These are phyloP conservation scores for Panurus biarmicus DNA, from an alignment of 2,113 vertebrate species.

Conservation along the genomic window DNA sequence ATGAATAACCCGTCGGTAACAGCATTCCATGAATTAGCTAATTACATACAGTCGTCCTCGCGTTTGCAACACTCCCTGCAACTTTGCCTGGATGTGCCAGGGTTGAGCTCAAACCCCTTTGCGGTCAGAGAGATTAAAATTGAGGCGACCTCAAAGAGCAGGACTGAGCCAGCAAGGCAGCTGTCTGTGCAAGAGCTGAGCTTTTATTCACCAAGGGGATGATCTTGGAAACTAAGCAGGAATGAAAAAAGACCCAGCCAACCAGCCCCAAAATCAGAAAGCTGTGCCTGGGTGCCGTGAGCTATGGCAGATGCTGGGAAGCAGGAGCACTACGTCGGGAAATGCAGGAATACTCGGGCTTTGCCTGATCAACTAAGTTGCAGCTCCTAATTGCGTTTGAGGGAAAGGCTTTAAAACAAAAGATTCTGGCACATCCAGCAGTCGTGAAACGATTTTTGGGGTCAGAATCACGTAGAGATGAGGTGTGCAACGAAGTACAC, in stretches of 20 bases:
- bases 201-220: background rate
- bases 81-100: slow-evolving; percentile 10
- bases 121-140: background rate
- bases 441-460: background rate
- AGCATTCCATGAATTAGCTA: slow-evolving; percentile 35
- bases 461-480: background rate
- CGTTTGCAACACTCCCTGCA: slow-evolving; percentile 16
- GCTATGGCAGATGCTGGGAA: background rate
- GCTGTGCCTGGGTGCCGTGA: slow-evolving; percentile 9
- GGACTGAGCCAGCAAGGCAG: background rate
- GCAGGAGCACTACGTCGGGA: background rate
- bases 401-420: background rate
- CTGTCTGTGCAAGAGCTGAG: background rate
- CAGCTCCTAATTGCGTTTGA: background rate
- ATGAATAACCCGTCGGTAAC: slow-evolving; percentile 30
- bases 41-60: slow-evolving; percentile 10
- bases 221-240: background rate
- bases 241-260: background rate
- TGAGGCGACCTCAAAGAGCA: background rate
- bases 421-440: background rate
- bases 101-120: slow-evolving; percentile 1
- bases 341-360: background rate
- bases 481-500: background rate
- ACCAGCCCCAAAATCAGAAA: background rate
- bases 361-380: background rate